Conservation (phyloP, 2,797 vertebrate genomes). For the Peromyscus eremicus region DNA sequence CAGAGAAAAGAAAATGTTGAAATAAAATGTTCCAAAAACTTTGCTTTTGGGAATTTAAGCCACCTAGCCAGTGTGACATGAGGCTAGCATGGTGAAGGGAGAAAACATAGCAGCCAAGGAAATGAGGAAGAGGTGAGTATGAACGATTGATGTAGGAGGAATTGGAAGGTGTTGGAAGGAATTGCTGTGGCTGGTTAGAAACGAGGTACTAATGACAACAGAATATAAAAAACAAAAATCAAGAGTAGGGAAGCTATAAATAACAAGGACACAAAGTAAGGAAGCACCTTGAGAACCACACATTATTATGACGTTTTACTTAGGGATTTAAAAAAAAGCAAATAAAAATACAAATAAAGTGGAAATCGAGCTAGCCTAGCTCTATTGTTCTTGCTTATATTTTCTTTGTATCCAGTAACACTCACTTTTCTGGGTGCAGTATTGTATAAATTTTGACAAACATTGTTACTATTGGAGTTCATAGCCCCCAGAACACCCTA, state of each 20-base stretch:
- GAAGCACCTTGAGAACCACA: no score
- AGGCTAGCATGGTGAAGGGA: neutral
- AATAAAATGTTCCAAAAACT: neutral
- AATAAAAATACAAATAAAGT: neutral
- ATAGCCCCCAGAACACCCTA: neutral
- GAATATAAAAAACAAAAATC: neutral
- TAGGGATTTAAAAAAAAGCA: neutral
- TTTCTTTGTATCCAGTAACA: neutral
- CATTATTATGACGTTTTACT: neutral
- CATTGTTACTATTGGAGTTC: no score
- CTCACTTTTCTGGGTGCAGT: neutral
- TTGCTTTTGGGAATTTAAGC: neutral
- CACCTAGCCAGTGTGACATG: neutral
- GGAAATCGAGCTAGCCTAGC: neutral
- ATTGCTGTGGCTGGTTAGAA: neutral
- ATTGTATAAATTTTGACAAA: neutral
- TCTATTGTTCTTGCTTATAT: neutral
- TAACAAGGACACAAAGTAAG: neutral
- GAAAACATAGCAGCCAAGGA: neutral
- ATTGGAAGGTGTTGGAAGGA: neutral
- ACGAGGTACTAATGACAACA: no score
- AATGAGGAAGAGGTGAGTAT: neutral
- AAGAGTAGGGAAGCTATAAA: neutral
- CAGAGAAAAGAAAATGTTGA: conserved; percentile 44
- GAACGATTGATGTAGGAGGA: neutral